Percentiles rank a stretch among this genome's conserved stretches.
These are phyloP conservation scores for Heliconius hermathena DNA, from an alignment of 1,140 invertebrate genomes.

Conservation along the genomic window DNA sequence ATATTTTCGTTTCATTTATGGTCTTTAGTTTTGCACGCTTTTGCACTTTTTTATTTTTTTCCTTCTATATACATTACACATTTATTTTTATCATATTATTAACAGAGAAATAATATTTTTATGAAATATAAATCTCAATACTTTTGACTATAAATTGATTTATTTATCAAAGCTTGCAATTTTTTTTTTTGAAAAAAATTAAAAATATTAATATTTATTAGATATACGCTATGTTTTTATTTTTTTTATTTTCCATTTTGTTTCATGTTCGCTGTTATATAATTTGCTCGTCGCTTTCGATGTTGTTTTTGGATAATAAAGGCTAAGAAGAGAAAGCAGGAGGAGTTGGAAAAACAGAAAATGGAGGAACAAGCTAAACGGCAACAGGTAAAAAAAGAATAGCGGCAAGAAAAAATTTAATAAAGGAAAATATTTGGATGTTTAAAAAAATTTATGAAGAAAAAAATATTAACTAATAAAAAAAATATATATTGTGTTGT, in stretches of 20 bases:
- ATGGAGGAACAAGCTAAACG: conserved; percentile 92
- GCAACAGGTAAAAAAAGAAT: conserved; percentile 86
- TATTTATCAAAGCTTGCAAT: not conserved
- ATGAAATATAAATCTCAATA: not conserved
- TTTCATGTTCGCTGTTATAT: conserved; percentile 77
- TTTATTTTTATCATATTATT: not conserved
- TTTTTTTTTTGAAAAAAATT: not conserved
- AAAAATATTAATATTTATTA: too few relatives aligned
- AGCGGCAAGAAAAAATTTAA: not conserved
- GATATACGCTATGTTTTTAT: not conserved
- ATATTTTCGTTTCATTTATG: not conserved
- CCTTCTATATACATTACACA: not conserved
- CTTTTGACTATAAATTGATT: not conserved
- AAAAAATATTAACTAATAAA: not conserved
- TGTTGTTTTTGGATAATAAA: conserved; percentile 76
- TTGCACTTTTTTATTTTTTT: conserved; percentile 8
- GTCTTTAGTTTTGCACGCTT: conserved; percentile 20
- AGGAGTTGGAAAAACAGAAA: conserved; percentile 92
- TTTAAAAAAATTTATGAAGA: not conserved
- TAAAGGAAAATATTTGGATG: not conserved
- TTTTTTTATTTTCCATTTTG: conserved; percentile 67
- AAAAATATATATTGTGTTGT: not conserved
- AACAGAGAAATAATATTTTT: not conserved
- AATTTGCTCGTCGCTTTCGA: conserved; percentile 77
- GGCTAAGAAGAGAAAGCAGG: conserved; percentile 92